These are phyloP conservation scores for Micrastur ruficollis DNA, from an alignment of 2,797 vertebrate species.

Conservation along the genomic window DNA sequence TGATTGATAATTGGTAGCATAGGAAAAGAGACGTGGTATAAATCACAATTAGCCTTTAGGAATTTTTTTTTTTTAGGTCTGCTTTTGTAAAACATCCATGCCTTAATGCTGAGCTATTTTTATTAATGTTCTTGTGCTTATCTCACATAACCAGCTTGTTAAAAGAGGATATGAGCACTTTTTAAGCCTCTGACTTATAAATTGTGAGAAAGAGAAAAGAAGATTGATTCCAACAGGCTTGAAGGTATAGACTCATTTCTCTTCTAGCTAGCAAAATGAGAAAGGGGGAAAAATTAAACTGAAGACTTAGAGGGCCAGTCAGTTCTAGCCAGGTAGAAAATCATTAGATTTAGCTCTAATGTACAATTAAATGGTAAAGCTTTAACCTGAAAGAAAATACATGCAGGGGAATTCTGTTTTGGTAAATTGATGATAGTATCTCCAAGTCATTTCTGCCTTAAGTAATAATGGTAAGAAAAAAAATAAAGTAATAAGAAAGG, in stretches of 20 bases:
- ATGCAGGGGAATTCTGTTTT: not conserved
- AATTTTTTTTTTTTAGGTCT: not conserved
- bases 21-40: not conserved
- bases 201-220: constrained; percentile 43
- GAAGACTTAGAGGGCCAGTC: not conserved
- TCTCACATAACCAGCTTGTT: constrained; percentile 57
- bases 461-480: not conserved
- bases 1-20: not conserved
- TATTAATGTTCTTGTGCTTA: constrained; percentile 49
- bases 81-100: constrained; percentile 6
- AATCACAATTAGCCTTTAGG: not conserved
- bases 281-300: not conserved
- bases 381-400: not conserved
- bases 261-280: not conserved
- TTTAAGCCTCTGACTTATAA: constrained; percentile 47
- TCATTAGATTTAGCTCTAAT: not conserved
- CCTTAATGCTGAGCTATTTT: constrained; percentile 48
- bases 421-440: not conserved
- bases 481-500: not conserved
- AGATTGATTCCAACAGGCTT: constrained; percentile 44
- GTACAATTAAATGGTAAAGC: not conserved
- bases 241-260: constrained; percentile 34
- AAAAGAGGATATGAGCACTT: constrained; percentile 34
- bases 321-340: not conserved
- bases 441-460: not conserved